phyloP scores from a whole-genome alignment of 2,797 vertebrate genomes.

The Acanthurus tractus region DNA sequence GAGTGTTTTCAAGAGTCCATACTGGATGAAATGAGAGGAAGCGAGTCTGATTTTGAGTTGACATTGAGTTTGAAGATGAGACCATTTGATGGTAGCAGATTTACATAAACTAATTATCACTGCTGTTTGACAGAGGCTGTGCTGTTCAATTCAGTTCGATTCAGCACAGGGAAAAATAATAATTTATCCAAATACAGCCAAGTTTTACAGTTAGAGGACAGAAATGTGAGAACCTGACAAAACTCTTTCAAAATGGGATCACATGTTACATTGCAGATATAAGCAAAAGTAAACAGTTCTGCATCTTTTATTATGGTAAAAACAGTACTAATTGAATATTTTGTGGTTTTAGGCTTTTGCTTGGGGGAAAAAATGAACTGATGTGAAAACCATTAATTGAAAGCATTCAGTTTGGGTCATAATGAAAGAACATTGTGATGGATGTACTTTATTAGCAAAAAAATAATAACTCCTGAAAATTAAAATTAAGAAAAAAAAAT shows the following conservation, averaged over 20 bases:
- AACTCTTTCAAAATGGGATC: background rate
- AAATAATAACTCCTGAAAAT: too few relatives aligned
- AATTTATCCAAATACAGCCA: constrained; percentile 13
- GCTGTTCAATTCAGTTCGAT: constrained; percentile 5
- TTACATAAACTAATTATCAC: constrained; percentile 6
- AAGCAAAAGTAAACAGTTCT: too few relatives aligned
- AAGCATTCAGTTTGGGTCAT: too few relatives aligned
- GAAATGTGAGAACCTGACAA: background rate
- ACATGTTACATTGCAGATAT: background rate
- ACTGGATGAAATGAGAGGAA: constrained; percentile 1
- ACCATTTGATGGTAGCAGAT: constrained; percentile 23
- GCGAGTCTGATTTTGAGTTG: constrained; percentile 24
- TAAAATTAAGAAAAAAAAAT: background rate
- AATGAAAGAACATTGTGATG: too few relatives aligned
- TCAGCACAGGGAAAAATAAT: background rate
- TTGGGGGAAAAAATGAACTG: too few relatives aligned
- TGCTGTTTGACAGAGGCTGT: constrained; percentile 14
- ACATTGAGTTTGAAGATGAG: constrained; percentile 29
- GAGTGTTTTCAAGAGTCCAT: constrained; percentile 24
- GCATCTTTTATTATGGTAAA: too few relatives aligned
- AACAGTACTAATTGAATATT: too few relatives aligned
- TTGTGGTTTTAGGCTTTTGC: too few relatives aligned
- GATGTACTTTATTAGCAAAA: too few relatives aligned
- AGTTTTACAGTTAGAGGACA: background rate
- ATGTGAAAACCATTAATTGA: too few relatives aligned